Conservation (phyloP, 2,797 vertebrate species). For the Ctenochaetus hawaiiensis region DNA sequence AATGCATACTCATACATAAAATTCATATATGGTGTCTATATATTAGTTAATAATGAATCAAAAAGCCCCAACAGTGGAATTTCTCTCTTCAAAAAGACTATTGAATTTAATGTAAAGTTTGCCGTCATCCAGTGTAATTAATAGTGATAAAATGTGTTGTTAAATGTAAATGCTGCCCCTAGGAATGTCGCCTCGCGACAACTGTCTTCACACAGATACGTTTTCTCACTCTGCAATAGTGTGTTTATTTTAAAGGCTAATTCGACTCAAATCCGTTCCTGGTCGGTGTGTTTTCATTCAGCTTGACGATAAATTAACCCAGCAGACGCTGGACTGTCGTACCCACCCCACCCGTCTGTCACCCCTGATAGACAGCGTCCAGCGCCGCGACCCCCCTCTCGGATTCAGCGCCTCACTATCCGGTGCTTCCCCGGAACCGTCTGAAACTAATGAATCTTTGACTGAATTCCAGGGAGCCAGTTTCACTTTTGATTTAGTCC, state of each 20-base stretch:
- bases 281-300: background rate
- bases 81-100: too few relatives aligned
- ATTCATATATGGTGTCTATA: background rate
- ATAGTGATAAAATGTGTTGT: background rate
- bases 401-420: slow-evolving; percentile 3
- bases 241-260: slow-evolving; percentile 39
- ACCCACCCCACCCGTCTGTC: slow-evolving; percentile 37
- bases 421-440: background rate
- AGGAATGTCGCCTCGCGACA: too few relatives aligned
- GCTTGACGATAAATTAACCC: slow-evolving; percentile 23
- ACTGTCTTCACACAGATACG: accelerated
- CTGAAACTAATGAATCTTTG: background rate
- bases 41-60: background rate
- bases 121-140: background rate
- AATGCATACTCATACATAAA: too few relatives aligned
- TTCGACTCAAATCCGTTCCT: accelerated
- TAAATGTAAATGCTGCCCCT: background rate
- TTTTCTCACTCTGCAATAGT: background rate
- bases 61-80: background rate
- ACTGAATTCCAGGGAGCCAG: background rate
- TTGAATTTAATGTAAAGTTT: background rate
- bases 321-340: slow-evolving; percentile 37
- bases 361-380: slow-evolving; percentile 26
- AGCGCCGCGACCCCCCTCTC: slow-evolving; percentile 20
- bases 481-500: background rate